Base-by-base conservation (phyloP, 53 echinoderm and acorn worm species). In the Echinarachnius parma region DNA sequence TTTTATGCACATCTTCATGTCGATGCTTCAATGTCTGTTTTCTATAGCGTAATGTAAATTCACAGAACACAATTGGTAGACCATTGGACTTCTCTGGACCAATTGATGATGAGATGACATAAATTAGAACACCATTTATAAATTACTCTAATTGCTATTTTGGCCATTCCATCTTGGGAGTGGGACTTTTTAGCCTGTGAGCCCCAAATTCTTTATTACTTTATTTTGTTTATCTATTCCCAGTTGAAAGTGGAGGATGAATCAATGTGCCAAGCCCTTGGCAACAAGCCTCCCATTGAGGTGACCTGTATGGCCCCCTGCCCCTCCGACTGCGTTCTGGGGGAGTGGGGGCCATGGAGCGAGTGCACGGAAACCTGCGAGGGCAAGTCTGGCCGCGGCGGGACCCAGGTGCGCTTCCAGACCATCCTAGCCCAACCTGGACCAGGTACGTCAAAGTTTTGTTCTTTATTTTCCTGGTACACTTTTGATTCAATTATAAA, bases 321-420 rank as follows among this genome's bases (percentile, higher is more conserved):
- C 46, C 86, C 98, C 15, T 80, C 77, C 18, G 91, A 98, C 57
- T 98, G 98, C 60, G 98, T 98, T 4, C 56, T 92, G 36, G 85
- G 80, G 2, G 75, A 88, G 18, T 98, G 98, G 98, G 81, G 80
- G 1, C 30, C 65, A 0, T 98, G 98, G 98, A 88, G 77, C 52
- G 88, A 85, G 19, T 98, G 98, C 49, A 88, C 83, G 4, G 22
- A 67, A 26, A 80, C 76, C 2, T 98, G 98, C 60, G 63, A 78
- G 25, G 71, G 62, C 3, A 77, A 71, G 28, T 31, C 55, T 26
- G 84, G 84, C 25, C 80, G 87, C 27, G 87, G 94, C 14, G 93
- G 93, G 16, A 21, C 33, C 25, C 77, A 93, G 79, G 59, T 69
- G 20, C 78, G 93, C 19, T 25, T 72, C 29, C 79, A 79, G 48